Evolutionary conservation across 2,113 vertebrate genomes (phyloP), one percentile per base, ranked within the genome.

Genomic region (Petaurus breviceps): DNA sequence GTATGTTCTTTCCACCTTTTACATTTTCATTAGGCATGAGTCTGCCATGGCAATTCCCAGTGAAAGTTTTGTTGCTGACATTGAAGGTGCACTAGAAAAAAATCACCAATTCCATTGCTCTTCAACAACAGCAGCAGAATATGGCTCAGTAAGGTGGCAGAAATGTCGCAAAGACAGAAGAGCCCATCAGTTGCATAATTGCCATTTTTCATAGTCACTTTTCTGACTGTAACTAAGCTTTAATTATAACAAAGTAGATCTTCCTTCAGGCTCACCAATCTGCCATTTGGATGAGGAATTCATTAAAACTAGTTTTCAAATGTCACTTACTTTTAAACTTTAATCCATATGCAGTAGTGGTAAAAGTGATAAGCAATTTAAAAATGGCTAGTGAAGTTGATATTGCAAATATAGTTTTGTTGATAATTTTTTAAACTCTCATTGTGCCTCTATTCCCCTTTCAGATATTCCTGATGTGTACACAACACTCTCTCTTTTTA

Each of bases 171-270:
- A 96, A 95, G 96, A 96, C 93, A 94, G 16, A 97, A 49, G 28
- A 96, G 94, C 57, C 94, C 96, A 98, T 95, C 77, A 50, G 90
- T 25, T 89, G 96, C 91, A 23, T 93, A 97, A 95, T 10, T 23
- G 12, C 57, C 93, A 96, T 94, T 98, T 96, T 68, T 10, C 50
- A 97, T 95, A 98, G 68, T 97, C 94, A 97, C 43, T 95, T 96
- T 94, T 91, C 92, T 96, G 96, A 98, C 91, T 95, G 92, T 90
- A 94, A 96, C 77, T 92, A 97, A 96, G 96, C 37, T 94, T 96
- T 97, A 98, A 97, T 98, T 97, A 93, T 95, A 97, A 91, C 92
- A 97, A 55, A 97, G 94, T 92, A 97, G 55, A 97, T 93, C 98
- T 95, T 95, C 89, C 92, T 97, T 54, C 96, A 96, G 90, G 90